Conservation (phyloP, 2,888 invertebrate genomes). For the Sphaeridia pumilis region DNA sequence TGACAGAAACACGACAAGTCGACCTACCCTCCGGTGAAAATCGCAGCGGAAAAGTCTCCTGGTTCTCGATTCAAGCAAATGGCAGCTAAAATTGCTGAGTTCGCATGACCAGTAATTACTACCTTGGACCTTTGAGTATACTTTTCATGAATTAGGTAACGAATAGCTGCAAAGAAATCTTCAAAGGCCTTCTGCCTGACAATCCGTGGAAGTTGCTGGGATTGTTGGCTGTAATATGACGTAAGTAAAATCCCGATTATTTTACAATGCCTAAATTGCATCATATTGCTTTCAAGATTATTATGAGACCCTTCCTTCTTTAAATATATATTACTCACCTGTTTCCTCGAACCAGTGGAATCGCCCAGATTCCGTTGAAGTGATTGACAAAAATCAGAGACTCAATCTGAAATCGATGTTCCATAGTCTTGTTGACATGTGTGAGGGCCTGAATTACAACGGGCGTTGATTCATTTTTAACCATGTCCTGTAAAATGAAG, state of each 20-base stretch:
- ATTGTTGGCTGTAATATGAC: background rate
- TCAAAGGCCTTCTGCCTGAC: background rate
- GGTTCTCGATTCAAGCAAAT: conserved; percentile 7
- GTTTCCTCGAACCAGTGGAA: conserved; percentile 7
- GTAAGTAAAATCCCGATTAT: no score
- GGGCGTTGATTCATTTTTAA: conserved; percentile 6
- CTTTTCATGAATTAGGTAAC: conserved; percentile 8
- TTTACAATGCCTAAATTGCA: no score
- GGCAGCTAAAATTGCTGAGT: conserved; percentile 1
- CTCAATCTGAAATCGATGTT: conserved; percentile 2
- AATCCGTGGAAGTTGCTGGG: no score
- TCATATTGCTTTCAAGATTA: no score
- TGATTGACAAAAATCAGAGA: conserved; percentile 11
- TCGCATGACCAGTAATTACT: background rate
- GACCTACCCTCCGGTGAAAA: conserved; percentile 7
- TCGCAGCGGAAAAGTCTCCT: conserved; percentile 7
- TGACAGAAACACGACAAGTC: background rate
- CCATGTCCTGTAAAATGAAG: background rate
- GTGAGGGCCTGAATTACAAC: conserved; percentile 5
- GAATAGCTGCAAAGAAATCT: conserved; percentile 3
- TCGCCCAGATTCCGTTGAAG: conserved; percentile 10
- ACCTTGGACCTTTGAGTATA: conserved; percentile 6
- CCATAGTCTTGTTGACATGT: background rate
- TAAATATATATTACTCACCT: conserved; percentile 10
- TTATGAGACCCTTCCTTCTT: no score